phyloP scores from a whole-genome alignment of 2,797 vertebrate genomes.

The Taenioides sp. region DNA sequence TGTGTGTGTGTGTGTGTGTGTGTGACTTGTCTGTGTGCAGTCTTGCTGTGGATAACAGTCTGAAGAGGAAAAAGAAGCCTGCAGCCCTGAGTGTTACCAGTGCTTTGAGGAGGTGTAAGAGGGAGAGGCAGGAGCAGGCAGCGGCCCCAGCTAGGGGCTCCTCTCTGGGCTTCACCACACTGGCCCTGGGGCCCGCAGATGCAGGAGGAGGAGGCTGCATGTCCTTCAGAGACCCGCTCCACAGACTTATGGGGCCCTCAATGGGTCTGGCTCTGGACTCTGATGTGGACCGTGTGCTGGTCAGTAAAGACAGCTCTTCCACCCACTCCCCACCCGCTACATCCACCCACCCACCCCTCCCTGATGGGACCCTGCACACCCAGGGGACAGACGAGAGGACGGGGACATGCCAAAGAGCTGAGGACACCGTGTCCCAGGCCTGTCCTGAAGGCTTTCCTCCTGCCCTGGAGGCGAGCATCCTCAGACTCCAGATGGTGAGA shows the following conservation, averaged over 20 bases:
- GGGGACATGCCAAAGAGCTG: background rate
- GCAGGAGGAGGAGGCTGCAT: constrained; percentile 50
- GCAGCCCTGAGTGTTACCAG: constrained; percentile 83
- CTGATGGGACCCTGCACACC: background rate
- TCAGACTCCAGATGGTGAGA: constrained; percentile 52
- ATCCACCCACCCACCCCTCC: background rate
- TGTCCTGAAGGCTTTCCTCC: constrained; percentile 59
- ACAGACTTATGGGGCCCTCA: constrained; percentile 81
- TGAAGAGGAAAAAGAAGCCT: constrained; percentile 79
- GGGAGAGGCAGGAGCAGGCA: constrained; percentile 27
- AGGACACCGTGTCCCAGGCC: background rate
- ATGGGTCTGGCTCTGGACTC: constrained; percentile 85
- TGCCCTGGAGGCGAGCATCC: constrained; percentile 49
- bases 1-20: background rate
- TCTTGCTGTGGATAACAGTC: background rate
- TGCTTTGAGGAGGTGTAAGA: constrained; percentile 90
- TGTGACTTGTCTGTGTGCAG: constrained; percentile 19
- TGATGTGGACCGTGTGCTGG: constrained; percentile 84
- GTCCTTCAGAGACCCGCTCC: constrained; percentile 79
- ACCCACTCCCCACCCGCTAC: constrained; percentile 13
- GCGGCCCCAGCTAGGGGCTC: background rate
- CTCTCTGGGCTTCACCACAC: background rate
- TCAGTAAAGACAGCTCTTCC: constrained; percentile 71
- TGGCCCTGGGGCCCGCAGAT: constrained; percentile 47
- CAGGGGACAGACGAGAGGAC: background rate